Percentiles rank a stretch among this genome's conserved stretches.
Conservation (phyloP, 1,140 invertebrate genomes). For the Drosophila serrata region DNA sequence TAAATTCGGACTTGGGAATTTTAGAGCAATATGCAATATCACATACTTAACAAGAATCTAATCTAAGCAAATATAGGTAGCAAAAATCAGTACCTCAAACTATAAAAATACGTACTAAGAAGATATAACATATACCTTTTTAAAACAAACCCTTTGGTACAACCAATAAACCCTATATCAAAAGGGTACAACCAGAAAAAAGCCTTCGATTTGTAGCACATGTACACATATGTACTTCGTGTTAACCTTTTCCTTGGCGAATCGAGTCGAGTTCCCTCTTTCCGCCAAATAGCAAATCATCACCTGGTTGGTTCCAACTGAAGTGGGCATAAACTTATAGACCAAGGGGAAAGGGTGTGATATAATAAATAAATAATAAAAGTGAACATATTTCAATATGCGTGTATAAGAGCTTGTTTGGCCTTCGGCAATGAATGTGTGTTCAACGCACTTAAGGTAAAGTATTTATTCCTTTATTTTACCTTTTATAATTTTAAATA, state of each 20-base stretch:
- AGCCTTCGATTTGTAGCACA: slow-evolving; percentile 56
- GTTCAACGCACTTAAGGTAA: slow-evolving; percentile 54
- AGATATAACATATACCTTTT: not conserved
- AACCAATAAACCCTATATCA: not conserved
- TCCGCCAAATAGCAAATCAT: slow-evolving; percentile 71
- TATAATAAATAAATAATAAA: slow-evolving; percentile 42
- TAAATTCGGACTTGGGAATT: not conserved
- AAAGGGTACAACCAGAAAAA: slow-evolving; percentile 36
- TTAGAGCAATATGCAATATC: not conserved
- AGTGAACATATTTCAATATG: slow-evolving; percentile 49
- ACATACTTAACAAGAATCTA: not conserved
- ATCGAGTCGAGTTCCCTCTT: slow-evolving; percentile 15
- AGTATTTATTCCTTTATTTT: slow-evolving; percentile 41
- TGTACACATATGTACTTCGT: slow-evolving; percentile 30
- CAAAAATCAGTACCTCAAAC: not conserved
- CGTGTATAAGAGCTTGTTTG: slow-evolving; percentile 49
- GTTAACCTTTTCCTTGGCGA: slow-evolving; percentile 46
- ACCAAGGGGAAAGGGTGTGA: slow-evolving; percentile 4
- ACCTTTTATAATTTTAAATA: slow-evolving; percentile 20
- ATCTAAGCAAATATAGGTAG: not conserved
- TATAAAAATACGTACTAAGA: no score
- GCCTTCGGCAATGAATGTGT: slow-evolving; percentile 57
- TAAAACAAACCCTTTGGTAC: not conserved
- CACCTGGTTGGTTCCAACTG: slow-evolving; percentile 59
- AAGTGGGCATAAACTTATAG: slow-evolving; percentile 14